Base-by-base conservation (phyloP, 2,797 vertebrate species). In the Rhinoraja longicauda region DNA sequence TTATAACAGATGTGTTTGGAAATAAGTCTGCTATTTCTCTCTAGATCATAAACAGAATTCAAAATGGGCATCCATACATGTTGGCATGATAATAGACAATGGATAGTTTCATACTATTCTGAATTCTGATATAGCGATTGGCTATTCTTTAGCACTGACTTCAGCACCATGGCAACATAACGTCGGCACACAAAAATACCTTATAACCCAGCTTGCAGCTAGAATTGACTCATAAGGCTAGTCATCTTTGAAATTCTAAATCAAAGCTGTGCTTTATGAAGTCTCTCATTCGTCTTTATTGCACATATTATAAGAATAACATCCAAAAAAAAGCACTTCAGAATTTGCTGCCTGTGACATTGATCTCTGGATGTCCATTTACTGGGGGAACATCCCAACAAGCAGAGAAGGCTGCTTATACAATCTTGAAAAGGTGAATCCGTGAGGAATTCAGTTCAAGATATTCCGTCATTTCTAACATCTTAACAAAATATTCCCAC, bases 1-100 rank as follows among this genome's bases (percentile, higher is more conserved):
- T 92, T 92, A 72, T 45, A 92, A 92, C 90, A 92, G 90, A 92
- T 92, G 90, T 92, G 70, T 72, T 92, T 73, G 67, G 39, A 92
- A 92, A 73, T 92, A 92, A 92, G 45, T 92, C 39, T 26, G 39
- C 72, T 57, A 70, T 73, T 75, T 92, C 70, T 73, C 45, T 53
- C 67, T 92, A 57, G 70, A 73, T 72, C 72, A 75, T 92, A 72
- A 92, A 92, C 90, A 92, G 39, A 92, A 45, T 73, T 15, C 26
- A 73, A 39, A 53, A 75, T 73, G 90, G 39, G 45, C 45, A 72
- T 57, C 36, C 75, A 72, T 75, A 75, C 39, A 67, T 92, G 90
- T 73, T 92, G 90, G 67, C 72, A 36, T 92, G 90, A 92, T 92
- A 73, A 72, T 45, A 75, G 45, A 53, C 84, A 32, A 88, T 88